phyloP scores from a whole-genome alignment of 2,113 vertebrate species.

The Hyperopisus bebe region DNA sequence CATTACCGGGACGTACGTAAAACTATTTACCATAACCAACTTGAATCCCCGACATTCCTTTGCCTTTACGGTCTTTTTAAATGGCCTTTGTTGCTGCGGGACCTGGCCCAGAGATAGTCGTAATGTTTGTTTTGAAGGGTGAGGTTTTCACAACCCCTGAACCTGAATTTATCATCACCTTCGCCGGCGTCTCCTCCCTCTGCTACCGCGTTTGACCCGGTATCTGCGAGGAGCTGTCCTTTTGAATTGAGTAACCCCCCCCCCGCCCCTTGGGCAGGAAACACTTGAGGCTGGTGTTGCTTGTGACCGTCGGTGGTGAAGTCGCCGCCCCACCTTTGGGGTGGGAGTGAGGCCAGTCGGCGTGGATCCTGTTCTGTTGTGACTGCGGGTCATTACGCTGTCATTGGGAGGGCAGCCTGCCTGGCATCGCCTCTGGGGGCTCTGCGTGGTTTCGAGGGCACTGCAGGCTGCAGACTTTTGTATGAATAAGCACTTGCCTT shows the following conservation, averaged over 20 bases:
- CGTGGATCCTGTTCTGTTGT: neutral
- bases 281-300: neutral
- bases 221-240: neutral
- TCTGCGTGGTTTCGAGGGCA: neutral
- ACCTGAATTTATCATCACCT: neutral
- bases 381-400: neutral
- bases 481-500: slow-evolving; percentile 14
- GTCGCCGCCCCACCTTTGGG: neutral
- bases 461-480: neutral
- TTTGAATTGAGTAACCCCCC: neutral
- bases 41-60: neutral
- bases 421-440: neutral
- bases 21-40: neutral
- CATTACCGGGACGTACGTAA: neutral
- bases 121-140: neutral
- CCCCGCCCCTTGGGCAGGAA: neutral
- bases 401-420: neutral
- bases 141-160: neutral
- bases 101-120: neutral
- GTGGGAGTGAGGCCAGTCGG: neutral
- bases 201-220: too few species aligned
- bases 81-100: neutral
- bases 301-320: neutral
- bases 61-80: neutral
- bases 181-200: neutral